These are phyloP conservation scores for Rotaria sp. DNA, from an alignment of 2,888 invertebrate genomes.

Conservation along the genomic window DNA sequence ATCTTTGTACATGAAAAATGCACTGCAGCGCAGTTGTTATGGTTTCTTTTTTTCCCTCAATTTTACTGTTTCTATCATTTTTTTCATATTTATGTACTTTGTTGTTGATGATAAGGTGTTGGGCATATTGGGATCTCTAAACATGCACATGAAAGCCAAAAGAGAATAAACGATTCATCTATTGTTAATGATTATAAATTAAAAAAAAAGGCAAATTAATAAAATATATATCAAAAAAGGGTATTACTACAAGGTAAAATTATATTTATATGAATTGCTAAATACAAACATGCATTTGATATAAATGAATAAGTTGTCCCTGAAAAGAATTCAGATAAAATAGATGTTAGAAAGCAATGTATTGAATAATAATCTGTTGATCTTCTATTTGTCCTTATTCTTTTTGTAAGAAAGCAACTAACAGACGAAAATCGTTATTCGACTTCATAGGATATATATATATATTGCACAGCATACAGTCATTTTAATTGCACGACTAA, in stretches of 20 bases:
- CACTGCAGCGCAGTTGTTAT: slow-evolving; percentile 1
- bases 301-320: not conserved
- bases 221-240: too few species aligned
- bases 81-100: not conserved
- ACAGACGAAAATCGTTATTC: not conserved
- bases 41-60: not conserved
- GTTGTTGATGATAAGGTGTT: not conserved
- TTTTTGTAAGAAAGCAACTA: not conserved
- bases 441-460: not conserved
- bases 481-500: not conserved
- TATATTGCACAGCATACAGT: not conserved
- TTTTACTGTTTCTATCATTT: not conserved
- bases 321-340: not conserved
- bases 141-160: not conserved
- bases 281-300: not conserved
- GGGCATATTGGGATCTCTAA: not conserved
- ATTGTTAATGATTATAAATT: not conserved
- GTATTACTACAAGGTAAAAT: too few species aligned
- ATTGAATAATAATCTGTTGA: not conserved
- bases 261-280: not conserved
- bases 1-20: not conserved
- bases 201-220: not conserved
- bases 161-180: not conserved
- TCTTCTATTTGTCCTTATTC: not conserved
- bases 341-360: not conserved